phyloP scores from a whole-genome alignment of 2,113 vertebrate species.

The Puma concolor region DNA sequence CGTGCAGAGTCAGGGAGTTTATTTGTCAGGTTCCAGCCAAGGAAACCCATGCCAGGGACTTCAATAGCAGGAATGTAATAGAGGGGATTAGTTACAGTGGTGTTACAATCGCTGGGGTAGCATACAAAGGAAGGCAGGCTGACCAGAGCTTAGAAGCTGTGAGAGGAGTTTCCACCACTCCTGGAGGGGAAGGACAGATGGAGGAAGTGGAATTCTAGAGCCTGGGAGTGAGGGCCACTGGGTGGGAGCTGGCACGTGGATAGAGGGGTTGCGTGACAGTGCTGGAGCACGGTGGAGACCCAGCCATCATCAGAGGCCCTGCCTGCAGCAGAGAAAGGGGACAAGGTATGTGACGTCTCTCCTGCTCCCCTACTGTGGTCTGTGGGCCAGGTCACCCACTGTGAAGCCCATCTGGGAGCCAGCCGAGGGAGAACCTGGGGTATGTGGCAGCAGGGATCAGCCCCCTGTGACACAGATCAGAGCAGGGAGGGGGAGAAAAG shows the following conservation, averaged over 20 bases:
- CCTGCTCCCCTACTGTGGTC: not conserved
- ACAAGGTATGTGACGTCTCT: not conserved
- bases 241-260: not conserved
- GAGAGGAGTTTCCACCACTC: not conserved
- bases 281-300: not conserved
- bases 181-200: not conserved
- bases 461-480: not conserved
- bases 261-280: not conserved
- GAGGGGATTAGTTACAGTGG: not conserved
- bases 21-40: not conserved
- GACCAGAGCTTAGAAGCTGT: not conserved
- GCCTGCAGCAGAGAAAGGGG: not conserved
- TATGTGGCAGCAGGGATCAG: too few relatives aligned
- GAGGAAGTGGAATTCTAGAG: not conserved
- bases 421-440: not conserved
- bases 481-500: not conserved
- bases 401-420: not conserved
- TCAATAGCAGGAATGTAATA: not conserved
- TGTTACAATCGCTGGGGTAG: not conserved
- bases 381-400: not conserved
- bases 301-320: not conserved
- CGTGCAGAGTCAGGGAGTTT: not conserved
- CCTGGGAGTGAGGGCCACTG: not conserved
- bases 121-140: not conserved
- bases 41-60: not conserved